Evolutionary conservation across 2,113 vertebrate species (phyloP), one percentile per base, ranked within the genome.

Genomic region (Ceyx margarethae): DNA sequence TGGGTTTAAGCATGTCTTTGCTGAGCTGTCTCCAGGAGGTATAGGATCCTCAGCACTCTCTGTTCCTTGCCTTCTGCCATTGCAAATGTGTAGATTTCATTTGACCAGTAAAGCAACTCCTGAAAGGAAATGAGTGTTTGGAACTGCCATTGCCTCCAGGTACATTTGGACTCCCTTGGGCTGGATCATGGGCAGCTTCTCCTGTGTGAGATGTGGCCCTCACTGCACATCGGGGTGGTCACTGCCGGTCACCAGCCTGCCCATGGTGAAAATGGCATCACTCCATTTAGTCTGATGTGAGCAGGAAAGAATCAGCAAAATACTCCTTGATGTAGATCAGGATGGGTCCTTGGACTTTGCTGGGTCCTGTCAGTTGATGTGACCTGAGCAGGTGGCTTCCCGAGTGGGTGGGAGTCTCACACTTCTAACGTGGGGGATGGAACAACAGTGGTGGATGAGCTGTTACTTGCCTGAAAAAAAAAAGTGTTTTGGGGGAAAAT

Each of bases 401-500:
- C 0, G 0, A 48, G 37, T 80, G 54, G 68, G 60, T 78, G 65
- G 68, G 51, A 56, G 77, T 76, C 85, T 93, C 81, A 81, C 87
- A 85, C 72, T 48, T 91, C 46, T 51, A 53, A 3, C 0, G 1
- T 67, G 77, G 91, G 91, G 61, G 77, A 87, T 84, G 82, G 79
- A 91, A 87, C 69, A 54, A 69, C 87, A 65, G 79, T 83, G 85
- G 87, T 93, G 85, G 85, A 92, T 94, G 90, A 93, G 61, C 85
- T 91, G 85, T 93, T 92, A 92, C 50, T 89, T 81, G 94, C 74
- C n/a, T 91, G 81, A 35, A 81, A 76, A 94, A 37, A 37, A 95
- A 87, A 91, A 79, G 60, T 67, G 53, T 45, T 92, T 5, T 83
- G 60, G 90, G 86, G 68, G 21, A 48, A 85, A 94, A 94, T 87